Conservation (phyloP, 2,113 vertebrate species). For the Serilophus lunatus region DNA sequence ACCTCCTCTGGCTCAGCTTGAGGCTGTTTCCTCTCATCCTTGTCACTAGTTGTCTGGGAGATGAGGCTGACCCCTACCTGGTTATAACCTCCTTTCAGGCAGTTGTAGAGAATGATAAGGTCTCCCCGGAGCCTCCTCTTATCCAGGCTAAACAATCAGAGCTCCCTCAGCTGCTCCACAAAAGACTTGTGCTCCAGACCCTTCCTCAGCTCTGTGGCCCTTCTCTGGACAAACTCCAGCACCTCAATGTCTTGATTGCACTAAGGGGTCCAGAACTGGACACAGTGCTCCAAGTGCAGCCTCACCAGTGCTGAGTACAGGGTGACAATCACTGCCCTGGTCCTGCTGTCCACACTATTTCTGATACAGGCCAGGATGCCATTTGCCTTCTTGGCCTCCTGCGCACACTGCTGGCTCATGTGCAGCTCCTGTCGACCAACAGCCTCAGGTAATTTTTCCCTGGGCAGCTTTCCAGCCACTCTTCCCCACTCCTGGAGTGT, state of each 20-base stretch:
- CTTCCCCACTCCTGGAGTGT: background rate
- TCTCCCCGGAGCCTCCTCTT: background rate
- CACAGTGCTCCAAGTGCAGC: background rate
- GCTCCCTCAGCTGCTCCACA: background rate
- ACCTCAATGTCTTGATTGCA: background rate
- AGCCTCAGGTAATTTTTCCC: background rate
- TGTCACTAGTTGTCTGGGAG: rapidly evolving
- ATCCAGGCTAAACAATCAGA: background rate
- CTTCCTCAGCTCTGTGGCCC: background rate
- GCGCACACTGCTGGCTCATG: background rate
- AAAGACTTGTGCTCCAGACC: background rate
- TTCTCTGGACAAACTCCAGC: background rate
- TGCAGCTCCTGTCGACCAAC: background rate
- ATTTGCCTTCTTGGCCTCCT: background rate
- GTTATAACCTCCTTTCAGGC: background rate
- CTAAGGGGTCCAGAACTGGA: background rate
- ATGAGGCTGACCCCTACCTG: rapidly evolving
- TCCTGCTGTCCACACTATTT: background rate
- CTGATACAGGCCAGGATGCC: background rate
- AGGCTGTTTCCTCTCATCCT: background rate
- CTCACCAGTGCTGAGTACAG: background rate
- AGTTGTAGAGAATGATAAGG: background rate
- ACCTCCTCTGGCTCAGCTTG: background rate
- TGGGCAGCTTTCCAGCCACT: background rate
- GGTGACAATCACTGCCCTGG: background rate